Evolutionary conservation across 2,113 vertebrate genomes (phyloP).

Genomic region (Origma solitaria): DNA sequence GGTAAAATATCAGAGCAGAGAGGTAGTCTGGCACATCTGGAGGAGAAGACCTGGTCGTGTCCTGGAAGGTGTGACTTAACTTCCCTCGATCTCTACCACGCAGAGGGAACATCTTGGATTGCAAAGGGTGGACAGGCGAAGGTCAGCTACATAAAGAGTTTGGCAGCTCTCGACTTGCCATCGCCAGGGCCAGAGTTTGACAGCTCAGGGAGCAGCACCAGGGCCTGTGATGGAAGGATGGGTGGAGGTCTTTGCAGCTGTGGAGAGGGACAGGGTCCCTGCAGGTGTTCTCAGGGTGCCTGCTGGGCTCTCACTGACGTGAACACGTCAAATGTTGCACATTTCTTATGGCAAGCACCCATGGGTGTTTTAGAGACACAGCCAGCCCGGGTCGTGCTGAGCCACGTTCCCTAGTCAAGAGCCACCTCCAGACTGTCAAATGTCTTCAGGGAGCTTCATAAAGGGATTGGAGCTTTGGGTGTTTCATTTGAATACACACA

Average conservation of each 20-base stretch:
- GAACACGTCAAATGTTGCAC: rapidly evolving
- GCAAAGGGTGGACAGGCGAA: background rate
- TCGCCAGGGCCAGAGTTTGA: background rate
- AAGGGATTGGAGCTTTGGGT: background rate
- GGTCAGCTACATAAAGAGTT: background rate
- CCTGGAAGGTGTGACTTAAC: background rate
- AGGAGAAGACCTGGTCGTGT: background rate
- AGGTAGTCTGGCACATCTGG: background rate
- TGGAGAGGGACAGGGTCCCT: background rate
- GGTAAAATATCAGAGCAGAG: background rate
- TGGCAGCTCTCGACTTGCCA: background rate
- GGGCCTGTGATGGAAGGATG: rapidly evolving
- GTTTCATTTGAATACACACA: background rate
- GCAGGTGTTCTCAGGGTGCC: background rate
- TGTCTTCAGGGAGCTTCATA: background rate
- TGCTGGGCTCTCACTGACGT: background rate
- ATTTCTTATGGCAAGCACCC: background rate
- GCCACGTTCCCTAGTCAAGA: background rate
- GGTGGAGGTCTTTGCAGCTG: background rate
- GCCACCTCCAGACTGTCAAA: background rate
- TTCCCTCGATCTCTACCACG: background rate
- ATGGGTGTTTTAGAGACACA: background rate
- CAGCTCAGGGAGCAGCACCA: background rate
- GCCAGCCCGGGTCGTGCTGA: background rate
- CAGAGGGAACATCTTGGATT: background rate